Evolutionary conservation across 1,140 invertebrate species (phyloP).

Genomic region (Drosophila aff.): DNA sequence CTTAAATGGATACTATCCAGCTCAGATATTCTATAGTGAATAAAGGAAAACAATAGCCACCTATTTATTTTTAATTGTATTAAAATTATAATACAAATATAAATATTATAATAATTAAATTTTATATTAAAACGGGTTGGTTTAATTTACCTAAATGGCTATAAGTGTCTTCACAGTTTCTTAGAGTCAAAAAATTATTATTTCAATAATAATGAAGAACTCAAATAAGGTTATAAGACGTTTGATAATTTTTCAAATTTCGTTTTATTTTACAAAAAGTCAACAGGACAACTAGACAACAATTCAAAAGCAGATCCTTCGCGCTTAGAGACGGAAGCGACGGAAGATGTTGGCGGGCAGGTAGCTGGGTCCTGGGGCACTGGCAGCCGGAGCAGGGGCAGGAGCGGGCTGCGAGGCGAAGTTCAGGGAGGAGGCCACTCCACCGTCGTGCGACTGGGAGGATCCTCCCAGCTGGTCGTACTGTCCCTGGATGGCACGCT

Average conservation of each 20-base stretch:
- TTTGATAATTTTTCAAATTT: background rate
- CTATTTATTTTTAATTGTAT: too few relatives aligned
- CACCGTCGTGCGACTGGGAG: constrained; percentile 50
- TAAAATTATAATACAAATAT: too few relatives aligned
- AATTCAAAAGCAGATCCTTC: constrained; percentile 4
- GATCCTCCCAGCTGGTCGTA: constrained; percentile 67
- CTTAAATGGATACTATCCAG: background rate
- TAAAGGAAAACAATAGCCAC: too few relatives aligned
- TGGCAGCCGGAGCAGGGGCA: constrained; percentile 20
- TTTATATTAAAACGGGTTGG: background rate
- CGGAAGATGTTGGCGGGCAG: constrained; percentile 71
- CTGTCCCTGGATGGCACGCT: constrained; percentile 62
- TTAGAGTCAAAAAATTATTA: background rate
- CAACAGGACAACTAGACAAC: constrained; percentile 52
- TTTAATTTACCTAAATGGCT: background rate
- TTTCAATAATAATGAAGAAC: background rate
- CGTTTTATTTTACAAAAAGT: constrained; percentile 41
- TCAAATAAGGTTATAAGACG: background rate
- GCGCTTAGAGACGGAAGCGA: constrained; percentile 48
- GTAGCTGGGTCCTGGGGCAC: constrained; percentile 60
- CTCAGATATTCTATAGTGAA: too few relatives aligned
- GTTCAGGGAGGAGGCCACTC: constrained; percentile 63
- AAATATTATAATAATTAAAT: background rate
- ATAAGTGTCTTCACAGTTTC: background rate
- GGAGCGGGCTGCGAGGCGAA: constrained; percentile 56